Evolutionary conservation across 2,797 vertebrate species (phyloP).

Genomic region (Tarsius wallacei): DNA sequence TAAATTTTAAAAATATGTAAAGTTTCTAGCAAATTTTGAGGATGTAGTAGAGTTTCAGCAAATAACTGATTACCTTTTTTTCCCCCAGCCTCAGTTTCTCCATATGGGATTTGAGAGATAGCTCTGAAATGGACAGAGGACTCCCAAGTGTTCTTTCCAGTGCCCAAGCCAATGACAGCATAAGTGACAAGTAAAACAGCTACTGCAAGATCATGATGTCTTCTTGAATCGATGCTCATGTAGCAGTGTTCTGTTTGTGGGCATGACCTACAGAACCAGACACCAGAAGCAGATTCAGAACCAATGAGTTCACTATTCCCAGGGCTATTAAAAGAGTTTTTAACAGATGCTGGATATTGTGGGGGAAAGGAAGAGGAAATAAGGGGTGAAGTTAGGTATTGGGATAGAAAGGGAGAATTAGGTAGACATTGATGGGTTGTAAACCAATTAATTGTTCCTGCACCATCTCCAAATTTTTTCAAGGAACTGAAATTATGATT

Average conservation of each 20-base stretch:
- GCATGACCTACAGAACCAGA: background rate
- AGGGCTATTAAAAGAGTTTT: background rate
- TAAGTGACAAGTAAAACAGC: background rate
- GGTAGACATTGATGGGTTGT: accelerated
- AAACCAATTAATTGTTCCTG: background rate
- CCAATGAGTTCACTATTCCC: background rate
- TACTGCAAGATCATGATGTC: background rate
- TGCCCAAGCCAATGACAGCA: background rate
- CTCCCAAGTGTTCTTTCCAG: accelerated
- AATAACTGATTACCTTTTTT: background rate
- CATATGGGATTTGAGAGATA: background rate
- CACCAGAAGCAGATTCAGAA: background rate
- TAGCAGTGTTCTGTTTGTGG: background rate
- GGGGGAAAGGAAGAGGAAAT: background rate
- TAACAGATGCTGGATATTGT: background rate
- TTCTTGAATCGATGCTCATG: background rate
- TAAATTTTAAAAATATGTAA: background rate
- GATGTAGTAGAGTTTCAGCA: background rate
- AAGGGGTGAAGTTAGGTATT: background rate
- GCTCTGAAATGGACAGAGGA: background rate
- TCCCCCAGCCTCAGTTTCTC: background rate
- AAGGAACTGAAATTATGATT: background rate
- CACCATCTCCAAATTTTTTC: background rate
- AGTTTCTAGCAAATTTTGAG: background rate
- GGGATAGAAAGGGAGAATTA: background rate